Base-by-base conservation (phyloP, 1,140 invertebrate genomes). In the Rhyacophila brunnea region DNA sequence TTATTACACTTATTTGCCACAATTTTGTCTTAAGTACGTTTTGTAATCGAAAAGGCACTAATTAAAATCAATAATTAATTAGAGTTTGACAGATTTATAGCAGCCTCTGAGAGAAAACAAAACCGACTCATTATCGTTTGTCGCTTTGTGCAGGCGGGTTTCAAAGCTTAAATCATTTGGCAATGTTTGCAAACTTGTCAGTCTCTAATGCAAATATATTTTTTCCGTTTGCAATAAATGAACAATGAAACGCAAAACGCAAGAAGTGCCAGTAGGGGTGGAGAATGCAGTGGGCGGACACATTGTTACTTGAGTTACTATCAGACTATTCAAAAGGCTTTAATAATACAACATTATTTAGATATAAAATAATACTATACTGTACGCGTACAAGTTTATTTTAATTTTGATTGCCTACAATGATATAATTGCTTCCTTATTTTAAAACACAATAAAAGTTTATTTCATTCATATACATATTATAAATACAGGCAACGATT, bases 151-250 rank as follows among this genome's bases (percentile, higher is more conserved):
- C 36, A 49, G 23, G 23, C 23, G 23, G 23, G 3, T 28, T 3
- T 3, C 9, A 5, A 9, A 3, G 23, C 40, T 34, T 62, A 62
- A 62, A 62, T 62, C 60, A 62, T 57, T 58, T 43, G 36, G 50
- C 53, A 63, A 58, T 63, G 61, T 63, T 63, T 63, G 61, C 61
- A 58, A 57, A 58, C 50, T 57, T 63, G 61, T 63, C 61, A 46
- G 55, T 43, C 38, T 55, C 61, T 63, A 63, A 63, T 62, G 60
- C 60, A 42, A 34, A 19, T 43, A 38, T n/a, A 17, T 48, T 49
- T 51, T 58, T 58, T 42, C 36, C 23, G 15, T 20, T 18, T 35
- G 44, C 44, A 55, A 48, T 38, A 63, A 63, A 63, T 59, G 61
- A 63, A 58, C 61, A 62, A 62, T 62, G 60, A 50, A 62, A 58